phyloP scores from a whole-genome alignment of 2,888 invertebrate species.

The Rutpela maculata region DNA sequence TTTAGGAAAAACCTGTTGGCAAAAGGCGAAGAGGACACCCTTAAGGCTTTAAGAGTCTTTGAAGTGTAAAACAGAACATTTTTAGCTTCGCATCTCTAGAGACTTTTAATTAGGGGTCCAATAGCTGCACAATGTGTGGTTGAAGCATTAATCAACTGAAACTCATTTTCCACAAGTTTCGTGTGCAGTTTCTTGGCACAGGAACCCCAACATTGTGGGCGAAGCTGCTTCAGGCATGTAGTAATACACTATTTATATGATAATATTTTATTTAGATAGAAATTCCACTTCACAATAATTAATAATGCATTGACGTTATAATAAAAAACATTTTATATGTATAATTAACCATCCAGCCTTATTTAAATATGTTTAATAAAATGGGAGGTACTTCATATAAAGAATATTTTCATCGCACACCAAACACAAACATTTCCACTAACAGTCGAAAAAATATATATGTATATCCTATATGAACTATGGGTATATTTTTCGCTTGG shows the following conservation, averaged over 20 bases:
- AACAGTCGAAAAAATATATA: slow-evolving; percentile 73
- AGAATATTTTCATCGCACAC: slow-evolving; percentile 65
- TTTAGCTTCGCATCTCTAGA: no score
- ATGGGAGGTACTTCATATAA: slow-evolving; percentile 62
- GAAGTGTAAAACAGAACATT: no score
- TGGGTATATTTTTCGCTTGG: slow-evolving; percentile 60
- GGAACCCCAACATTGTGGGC: no score
- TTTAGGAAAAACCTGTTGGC: no score
- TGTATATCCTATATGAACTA: slow-evolving; percentile 65
- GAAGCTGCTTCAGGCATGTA: no score
- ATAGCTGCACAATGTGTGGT: no score
- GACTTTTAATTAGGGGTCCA: no score
- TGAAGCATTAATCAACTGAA: no score
- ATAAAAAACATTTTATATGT: slow-evolving; percentile 70
- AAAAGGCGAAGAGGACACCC: no score
- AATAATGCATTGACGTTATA: slow-evolving; percentile 66
- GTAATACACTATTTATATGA: slow-evolving; percentile 15
- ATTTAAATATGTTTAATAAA: slow-evolving; percentile 57
- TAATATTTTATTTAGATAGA: slow-evolving; percentile 71
- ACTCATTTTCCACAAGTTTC: no score
- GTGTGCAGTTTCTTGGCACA: no score
- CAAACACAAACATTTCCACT: slow-evolving; percentile 70
- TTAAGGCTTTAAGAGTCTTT: no score
- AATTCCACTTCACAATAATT: slow-evolving; percentile 70
- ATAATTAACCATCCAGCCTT: slow-evolving; percentile 71